Evolutionary conservation across 2,888 invertebrate genomes (phyloP).

Genomic region (Diaprepes abbreviatus): DNA sequence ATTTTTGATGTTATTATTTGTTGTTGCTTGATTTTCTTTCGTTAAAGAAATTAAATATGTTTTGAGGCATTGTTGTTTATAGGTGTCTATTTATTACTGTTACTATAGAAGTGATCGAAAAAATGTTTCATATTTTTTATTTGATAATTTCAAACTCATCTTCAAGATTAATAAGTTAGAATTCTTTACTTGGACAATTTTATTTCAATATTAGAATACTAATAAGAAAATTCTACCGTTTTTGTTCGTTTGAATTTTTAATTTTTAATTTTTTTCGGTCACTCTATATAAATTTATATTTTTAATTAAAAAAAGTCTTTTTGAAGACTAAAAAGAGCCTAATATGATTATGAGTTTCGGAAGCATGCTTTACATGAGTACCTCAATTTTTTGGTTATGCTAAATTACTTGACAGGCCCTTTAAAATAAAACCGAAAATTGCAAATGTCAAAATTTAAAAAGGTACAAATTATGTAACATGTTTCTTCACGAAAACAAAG

Average conservation of each 20-base stretch:
- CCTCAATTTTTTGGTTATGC: background rate
- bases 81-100: background rate
- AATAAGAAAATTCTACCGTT: too few relatives aligned
- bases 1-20: slow-evolving; percentile 25
- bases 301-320: background rate
- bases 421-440: background rate
- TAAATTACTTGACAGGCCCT: background rate
- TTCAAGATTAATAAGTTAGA: too few relatives aligned
- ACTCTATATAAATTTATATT: background rate
- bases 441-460: background rate
- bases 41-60: background rate
- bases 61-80: background rate
- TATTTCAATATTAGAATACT: too few relatives aligned
- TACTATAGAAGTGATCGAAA: background rate
- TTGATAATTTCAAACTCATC: too few relatives aligned
- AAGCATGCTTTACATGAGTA: background rate
- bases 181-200: too few relatives aligned
- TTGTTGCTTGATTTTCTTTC: slow-evolving; percentile 6
- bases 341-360: background rate
- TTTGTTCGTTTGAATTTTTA: too few relatives aligned
- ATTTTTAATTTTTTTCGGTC: background rate
- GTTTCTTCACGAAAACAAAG: slow-evolving; percentile 1
- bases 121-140: too few relatives aligned
- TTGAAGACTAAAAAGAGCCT: background rate
- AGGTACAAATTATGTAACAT: background rate